Conservation (phyloP, 37 sponge, comb jelly and placozoan species). For the Diacarnus erythraeanus region DNA sequence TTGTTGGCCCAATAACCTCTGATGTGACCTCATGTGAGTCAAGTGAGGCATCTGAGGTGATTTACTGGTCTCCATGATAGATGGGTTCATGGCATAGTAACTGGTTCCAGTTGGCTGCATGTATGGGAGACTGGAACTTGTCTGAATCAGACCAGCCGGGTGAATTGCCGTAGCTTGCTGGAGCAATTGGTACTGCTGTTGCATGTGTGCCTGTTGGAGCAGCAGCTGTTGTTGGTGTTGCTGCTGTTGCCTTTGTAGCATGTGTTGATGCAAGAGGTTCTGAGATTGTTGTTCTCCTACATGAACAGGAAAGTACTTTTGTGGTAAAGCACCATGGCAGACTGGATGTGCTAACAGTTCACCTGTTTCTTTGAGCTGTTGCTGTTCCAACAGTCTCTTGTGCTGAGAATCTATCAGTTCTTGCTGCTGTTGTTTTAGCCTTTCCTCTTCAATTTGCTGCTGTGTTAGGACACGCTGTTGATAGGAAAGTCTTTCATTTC, state of each 20-base stretch:
- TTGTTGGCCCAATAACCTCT: no score
- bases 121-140: not conserved
- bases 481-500: not conserved
- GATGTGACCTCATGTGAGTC: not conserved
- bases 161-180: conserved; percentile 14
- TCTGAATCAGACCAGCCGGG: conserved; percentile 1
- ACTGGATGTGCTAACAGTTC: no score
- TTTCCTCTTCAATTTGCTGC: not conserved
- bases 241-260: not conserved
- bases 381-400: not conserved
- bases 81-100: not conserved
- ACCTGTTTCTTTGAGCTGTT: no score
- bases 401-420: conserved; percentile 21
- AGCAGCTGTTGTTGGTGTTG: not conserved
- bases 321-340: no score
- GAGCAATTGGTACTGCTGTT: conserved; percentile 32
- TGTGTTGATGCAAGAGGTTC: not conserved
- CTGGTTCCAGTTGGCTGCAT: not conserved
- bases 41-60: not conserved
- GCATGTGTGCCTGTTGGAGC: conserved; percentile 22
- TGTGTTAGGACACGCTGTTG: not conserved
- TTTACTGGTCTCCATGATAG: not conserved
- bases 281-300: no score
- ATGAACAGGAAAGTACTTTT: no score
- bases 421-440: conserved; percentile 16